Base-by-base conservation (phyloP, 2,888 invertebrate genomes). In the Machimus rusticus region DNA sequence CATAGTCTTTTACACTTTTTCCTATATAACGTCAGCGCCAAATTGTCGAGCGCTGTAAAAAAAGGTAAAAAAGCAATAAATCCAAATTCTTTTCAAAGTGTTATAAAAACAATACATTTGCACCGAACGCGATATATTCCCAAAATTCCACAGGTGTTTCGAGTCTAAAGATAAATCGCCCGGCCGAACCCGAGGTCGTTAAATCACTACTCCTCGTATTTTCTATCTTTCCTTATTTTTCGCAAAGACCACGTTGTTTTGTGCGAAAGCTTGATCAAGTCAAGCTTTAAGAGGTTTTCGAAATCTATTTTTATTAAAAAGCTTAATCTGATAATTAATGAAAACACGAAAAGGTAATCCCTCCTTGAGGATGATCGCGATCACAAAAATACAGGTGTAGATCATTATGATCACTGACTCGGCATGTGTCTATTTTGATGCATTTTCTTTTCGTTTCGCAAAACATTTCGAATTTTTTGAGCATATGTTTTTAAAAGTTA, bases 271-370 rank as follows among this genome's bases (percentile, higher is more conserved):
- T 85, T 23, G 12, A n/a, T 37, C 37, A 57, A 0, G 23, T 31
- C 19, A 82, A 82, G 82, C 82, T 82, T 37, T 82, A 23, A 28
- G 19, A 55, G 28, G 23, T 81, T 28, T 55, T 55, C 34, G 43
- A 84, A 39, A 85, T 85, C 74, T 85, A 74, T 85, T 74, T 85
- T 85, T 85, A 46, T 43, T 85, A 19, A 85, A 46, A 84, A 85
- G 85, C 85, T 85, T 37, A 31, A 31, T 55, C 55, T 82, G 37
- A 37, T 66, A 82, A 57, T 79, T 57, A 57, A 82, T 82, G 57
- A 51, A 31, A 66, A 66, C 28, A 66, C 23, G 12, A 66, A 66
- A 66, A 66, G 66, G 66, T 66, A 66, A 66, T 66, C 12, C 28
- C 66, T 66, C 12, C 19, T 66, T 4, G 28, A 66, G 12, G 23